A percentile compares a stretch with the other conserved stretches of the same genome.
These are phyloP conservation scores for Leucophenga varia DNA, from an alignment of 1,140 invertebrate genomes.

Conservation along the genomic window DNA sequence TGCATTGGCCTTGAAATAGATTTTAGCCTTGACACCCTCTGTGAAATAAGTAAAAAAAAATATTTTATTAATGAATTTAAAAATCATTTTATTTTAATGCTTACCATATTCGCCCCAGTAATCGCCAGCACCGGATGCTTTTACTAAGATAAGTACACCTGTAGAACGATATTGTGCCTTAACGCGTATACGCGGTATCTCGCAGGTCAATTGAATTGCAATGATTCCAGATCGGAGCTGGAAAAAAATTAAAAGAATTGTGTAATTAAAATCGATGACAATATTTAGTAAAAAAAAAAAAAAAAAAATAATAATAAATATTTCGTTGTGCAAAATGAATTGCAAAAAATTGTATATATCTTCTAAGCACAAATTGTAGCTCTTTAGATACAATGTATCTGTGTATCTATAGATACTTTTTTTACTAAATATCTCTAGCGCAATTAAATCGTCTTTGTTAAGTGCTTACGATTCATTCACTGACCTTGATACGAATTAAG, in stretches of 20 bases:
- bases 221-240: constrained; percentile 72
- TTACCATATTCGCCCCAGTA: constrained; percentile 85
- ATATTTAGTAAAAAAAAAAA: constrained; percentile 39
- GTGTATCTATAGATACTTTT: too few relatives aligned
- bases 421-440: too few relatives aligned
- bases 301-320: constrained; percentile 24
- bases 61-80: neutral
- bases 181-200: constrained; percentile 74
- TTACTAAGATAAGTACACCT: constrained; percentile 74
- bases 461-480: too few relatives aligned
- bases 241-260: constrained; percentile 14
- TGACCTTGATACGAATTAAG: too few relatives aligned
- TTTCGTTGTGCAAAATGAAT: neutral
- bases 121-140: constrained; percentile 77
- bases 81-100: constrained; percentile 10
- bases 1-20: constrained; percentile 73
- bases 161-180: constrained; percentile 75
- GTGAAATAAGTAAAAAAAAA: constrained; percentile 1
- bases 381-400: too few relatives aligned
- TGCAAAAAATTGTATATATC: too few relatives aligned
- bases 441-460: too few relatives aligned
- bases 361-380: too few relatives aligned
- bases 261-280: constrained; percentile 2
- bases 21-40: constrained; percentile 81
- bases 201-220: constrained; percentile 75